Base-by-base conservation (phyloP, 2,113 vertebrate species). In the Leptodactylus fuscus region DNA sequence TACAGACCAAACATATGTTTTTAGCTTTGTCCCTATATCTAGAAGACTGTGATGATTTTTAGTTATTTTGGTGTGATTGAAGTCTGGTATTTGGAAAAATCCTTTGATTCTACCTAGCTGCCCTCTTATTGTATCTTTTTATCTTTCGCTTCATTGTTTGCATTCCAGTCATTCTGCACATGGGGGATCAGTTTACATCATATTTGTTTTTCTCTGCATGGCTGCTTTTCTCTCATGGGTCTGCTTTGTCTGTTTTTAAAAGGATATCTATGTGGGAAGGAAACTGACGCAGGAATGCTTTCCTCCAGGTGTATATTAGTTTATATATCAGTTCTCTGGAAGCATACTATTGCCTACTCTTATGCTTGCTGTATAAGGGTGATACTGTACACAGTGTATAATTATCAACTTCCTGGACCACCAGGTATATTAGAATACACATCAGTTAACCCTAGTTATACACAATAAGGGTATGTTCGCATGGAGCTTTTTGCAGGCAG, bases 151-250 rank as follows among this genome's bases (percentile, higher is more conserved):
- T 34, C 29, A 75, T 48, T 8, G 73, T 13, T 75, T 49, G 32
- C 46, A 51, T 32, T 51, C 46, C 46, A 76, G n/a, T 76, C 16
- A 51, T 51, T 51, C 27, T 49, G 24, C 24, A 51, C 74, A 76
- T 48, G 15, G 15, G 27, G 5, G n/a, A 51, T 48, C 74, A 49
- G 74, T 76, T 48, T 76, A 48, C 48, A 76, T 49, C 11, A 49
- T 69, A 20, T 38, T 69, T 69, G 32, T 69, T 69, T 69, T 69
- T 69, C 32, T 69, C 32, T 67, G 62, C 62, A n/a, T 75, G 73
- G 12, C 24, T 75, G n/a, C n/a, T 44, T 48, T 49, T 75, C n/a
- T 67, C 62, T 34, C 29, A 16, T 67, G 62, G 29, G 41, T 49
- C 44, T 27, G 41, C 13, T 49, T 15, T 46, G 46, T 49, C 24